Conservation (phyloP, 2,888 invertebrate genomes). For the Ophraella communa region DNA sequence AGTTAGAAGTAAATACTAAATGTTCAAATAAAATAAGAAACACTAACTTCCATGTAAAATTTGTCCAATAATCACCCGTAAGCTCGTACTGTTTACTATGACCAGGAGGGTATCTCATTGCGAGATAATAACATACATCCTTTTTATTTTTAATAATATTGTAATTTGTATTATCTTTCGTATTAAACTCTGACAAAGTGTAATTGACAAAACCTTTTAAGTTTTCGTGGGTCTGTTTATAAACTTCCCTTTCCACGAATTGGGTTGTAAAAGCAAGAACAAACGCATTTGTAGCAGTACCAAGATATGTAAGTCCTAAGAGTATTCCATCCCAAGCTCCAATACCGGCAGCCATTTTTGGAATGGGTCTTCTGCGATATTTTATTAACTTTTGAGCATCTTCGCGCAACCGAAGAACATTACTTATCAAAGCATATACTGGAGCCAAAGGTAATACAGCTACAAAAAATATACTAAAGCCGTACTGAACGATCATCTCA, state of each 20-base stretch:
- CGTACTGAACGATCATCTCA: slow-evolving; percentile 65
- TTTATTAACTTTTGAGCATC: slow-evolving; percentile 46
- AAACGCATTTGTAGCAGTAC: slow-evolving; percentile 50
- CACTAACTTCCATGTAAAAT: slow-evolving; percentile 64
- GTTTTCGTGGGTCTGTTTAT: slow-evolving; percentile 19
- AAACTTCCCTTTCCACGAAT: slow-evolving; percentile 46
- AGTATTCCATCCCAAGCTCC: slow-evolving; percentile 50
- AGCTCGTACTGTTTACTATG: slow-evolving; percentile 52
- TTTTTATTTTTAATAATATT: not conserved
- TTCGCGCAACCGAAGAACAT: slow-evolving; percentile 65
- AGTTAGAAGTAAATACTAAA: slow-evolving; percentile 65
- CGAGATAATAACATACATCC: slow-evolving; percentile 56
- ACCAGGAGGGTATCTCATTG: slow-evolving; percentile 52
- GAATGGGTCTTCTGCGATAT: slow-evolving; percentile 45
- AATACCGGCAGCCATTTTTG: slow-evolving; percentile 43
- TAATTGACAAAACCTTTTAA: slow-evolving; percentile 42
- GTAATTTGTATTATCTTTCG: slow-evolving; percentile 37
- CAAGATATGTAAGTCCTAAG: slow-evolving; percentile 45
- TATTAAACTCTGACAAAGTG: slow-evolving; percentile 45
- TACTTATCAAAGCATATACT: slow-evolving; percentile 68
- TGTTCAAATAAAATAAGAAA: slow-evolving; percentile 70
- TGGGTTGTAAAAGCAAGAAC: slow-evolving; percentile 50
- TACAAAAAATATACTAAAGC: slow-evolving; percentile 70
- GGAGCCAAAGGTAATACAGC: slow-evolving; percentile 72
- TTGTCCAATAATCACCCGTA: slow-evolving; percentile 64